Evolutionary conservation across 2,113 vertebrate species (phyloP), one percentile per base, ranked within the genome.

Genomic region (Sturnira hondurensis): DNA sequence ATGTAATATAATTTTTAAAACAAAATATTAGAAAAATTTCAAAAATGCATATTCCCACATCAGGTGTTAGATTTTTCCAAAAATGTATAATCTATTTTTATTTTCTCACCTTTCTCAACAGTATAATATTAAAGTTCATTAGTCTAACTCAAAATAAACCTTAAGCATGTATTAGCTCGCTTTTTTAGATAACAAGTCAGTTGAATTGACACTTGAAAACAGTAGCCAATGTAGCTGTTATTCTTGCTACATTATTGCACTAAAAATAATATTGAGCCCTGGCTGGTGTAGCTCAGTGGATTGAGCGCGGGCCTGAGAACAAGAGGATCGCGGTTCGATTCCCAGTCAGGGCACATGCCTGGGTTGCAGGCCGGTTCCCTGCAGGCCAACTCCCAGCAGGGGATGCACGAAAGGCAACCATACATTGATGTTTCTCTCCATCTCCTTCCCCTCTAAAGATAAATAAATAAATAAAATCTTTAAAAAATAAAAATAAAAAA

Each of bases 171-270:
- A 7, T 20, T 81, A n/a, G 12, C 73, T 17, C 63, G 22, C 41
- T 82, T 10, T 58, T 80, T 58, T 56, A 14, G n/a, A 83, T 45
- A 58, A 82, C 1, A 33, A 83, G 12, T 97, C 83, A 89, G 52
- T 47, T 87, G 70, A 74, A 63, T 67, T 96, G 82, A 94, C 67
- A 61, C 38, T 95, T 93, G 26, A 96, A 96, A 96, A 78, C 38
- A 73, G 71, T 90, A 92, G 54, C 61, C 31, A 94, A 45, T 92
- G 17, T 93, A 50, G 28, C 92, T 41, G 90, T 81, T 58, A 2
- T 95, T 63, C 22, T 14, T 7, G 11, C 50, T 12, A 93, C 65
- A 73, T 81, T 85, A 50, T 71, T 89, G 47, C 61, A 95, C 15
- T 0, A 2, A 86, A 58, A 74, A 94, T 71, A 95, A 96, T 89